phyloP scores from a whole-genome alignment of 2,797 vertebrate species.

The Amphiprion clarkii region DNA sequence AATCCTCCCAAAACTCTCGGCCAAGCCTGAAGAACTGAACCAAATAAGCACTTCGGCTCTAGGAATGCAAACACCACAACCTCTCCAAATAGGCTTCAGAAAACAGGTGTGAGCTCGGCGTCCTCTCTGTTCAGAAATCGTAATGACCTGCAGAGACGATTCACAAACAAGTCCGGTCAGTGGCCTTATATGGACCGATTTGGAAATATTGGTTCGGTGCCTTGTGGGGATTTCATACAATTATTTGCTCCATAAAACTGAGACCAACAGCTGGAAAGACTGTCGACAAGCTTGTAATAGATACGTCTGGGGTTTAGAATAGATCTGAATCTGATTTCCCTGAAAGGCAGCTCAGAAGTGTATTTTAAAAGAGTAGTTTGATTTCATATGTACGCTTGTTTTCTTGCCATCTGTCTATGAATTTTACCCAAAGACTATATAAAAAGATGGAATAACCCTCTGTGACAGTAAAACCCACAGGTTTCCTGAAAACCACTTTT shows the following conservation, averaged over 20 bases:
- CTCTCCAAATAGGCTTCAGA: slow-evolving; percentile 73
- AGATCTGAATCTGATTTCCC: slow-evolving; percentile 8
- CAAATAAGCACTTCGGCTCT: slow-evolving; percentile 81
- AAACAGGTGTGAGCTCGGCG: slow-evolving; percentile 82
- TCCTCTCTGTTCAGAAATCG: slow-evolving; percentile 47
- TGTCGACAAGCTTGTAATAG: slow-evolving; percentile 11
- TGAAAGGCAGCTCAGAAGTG: not conserved
- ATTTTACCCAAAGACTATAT: not conserved
- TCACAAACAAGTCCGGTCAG: slow-evolving; percentile 71
- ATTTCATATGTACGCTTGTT: not conserved
- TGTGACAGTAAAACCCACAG: too few species aligned
- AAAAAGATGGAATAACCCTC: too few species aligned
- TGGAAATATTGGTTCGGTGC: slow-evolving; percentile 28
- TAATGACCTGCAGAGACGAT: slow-evolving; percentile 60
- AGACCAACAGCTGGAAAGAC: slow-evolving; percentile 12
- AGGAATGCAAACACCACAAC: slow-evolving; percentile 80
- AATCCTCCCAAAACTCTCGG: slow-evolving; percentile 72
- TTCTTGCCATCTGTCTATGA: slow-evolving; percentile 2
- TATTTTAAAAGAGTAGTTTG: not conserved
- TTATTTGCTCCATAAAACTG: slow-evolving; percentile 39
- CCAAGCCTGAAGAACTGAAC: slow-evolving; percentile 73
- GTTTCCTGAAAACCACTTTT: too few species aligned
- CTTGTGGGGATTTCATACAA: slow-evolving; percentile 26
- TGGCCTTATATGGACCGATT: slow-evolving; percentile 76
- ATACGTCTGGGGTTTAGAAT: slow-evolving; percentile 6